Percentiles rank a stretch among this genome's conserved stretches.
Evolutionary conservation across 2,888 invertebrate species (phyloP).

Genomic region (Seira musarum): DNA sequence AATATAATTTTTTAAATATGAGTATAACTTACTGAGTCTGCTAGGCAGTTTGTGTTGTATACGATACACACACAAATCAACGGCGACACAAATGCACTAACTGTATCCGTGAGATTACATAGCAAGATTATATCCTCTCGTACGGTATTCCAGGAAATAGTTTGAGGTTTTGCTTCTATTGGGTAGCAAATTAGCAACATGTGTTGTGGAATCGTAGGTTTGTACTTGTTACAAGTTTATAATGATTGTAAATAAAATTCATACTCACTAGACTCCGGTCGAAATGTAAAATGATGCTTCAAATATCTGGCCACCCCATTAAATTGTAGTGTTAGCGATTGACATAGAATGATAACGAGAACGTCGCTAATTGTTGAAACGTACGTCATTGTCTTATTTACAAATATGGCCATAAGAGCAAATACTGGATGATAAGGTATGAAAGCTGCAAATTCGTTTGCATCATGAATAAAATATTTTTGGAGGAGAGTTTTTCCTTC

Average conservation of each 20-base stretch:
- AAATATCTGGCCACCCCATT: neutral
- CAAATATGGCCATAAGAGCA: neutral
- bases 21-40: neutral
- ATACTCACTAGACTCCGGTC: neutral
- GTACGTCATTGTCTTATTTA: neutral
- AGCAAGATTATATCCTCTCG: neutral
- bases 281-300: neutral
- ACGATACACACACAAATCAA: neutral
- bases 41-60: neutral
- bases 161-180: neutral
- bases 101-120: neutral
- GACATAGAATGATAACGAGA: neutral
- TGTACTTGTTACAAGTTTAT: neutral
- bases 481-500: neutral
- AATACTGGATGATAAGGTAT: neutral
- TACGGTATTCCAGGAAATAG: neutral
- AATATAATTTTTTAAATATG: neutral
- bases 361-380: neutral
- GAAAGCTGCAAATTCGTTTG: neutral
- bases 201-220: neutral
- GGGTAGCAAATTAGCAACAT: neutral
- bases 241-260: neutral
- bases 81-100: neutral
- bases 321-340: neutral
- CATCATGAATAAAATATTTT: slow-evolving; percentile 11